Base-by-base conservation (phyloP, 2,113 vertebrate species). In the Notiomystis cincta region DNA sequence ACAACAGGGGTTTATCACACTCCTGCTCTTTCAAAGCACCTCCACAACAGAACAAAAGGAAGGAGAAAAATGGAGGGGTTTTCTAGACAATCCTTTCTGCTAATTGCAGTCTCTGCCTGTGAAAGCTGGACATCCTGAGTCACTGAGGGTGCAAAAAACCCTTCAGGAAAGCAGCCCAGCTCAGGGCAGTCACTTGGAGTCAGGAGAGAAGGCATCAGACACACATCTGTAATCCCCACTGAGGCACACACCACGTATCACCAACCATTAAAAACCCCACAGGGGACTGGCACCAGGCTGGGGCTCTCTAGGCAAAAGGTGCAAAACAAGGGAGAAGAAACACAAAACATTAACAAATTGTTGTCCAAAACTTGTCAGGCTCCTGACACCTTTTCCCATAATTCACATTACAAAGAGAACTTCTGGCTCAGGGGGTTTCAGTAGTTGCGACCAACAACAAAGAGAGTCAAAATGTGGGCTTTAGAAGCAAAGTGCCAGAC, bases 251-350 rank as follows among this genome's bases (percentile, higher is more conserved):
- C 35, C 44, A 56, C 2, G 11, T 19, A 22, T 3, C 38, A 38
- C 0, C 33, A 73, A 38, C 22, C 75, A 54, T 3, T 1, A 7
- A 25, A 58, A 54, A 10, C 0, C 1, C 6, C 25, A 6, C 8
- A 25, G 9, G 2, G 35, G 4, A 18, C 35, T 62, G 61, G 18
- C 48, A 73, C 24, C 12, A 61, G 18, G 30, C 40, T 73, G 58
- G 5, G 30, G 42, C 27, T 44, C 30, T 85, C 24, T 15, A 13
- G 31, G 11, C 4, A 31, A 22, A 88, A 88, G 7, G 2, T 48
- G 25, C 22, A 81, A 44, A 8, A 10, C 13, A 11, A 80, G n/a
- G 28, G 28, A 57, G 45, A 45, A 57, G 6, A 61, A 70, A 58
- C 5, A 33, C 6, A 60, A 1, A 12, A 15, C 14, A 27, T 33